Base-by-base conservation (phyloP, 2,888 invertebrate genomes). In the Mermis nigrescens region DNA sequence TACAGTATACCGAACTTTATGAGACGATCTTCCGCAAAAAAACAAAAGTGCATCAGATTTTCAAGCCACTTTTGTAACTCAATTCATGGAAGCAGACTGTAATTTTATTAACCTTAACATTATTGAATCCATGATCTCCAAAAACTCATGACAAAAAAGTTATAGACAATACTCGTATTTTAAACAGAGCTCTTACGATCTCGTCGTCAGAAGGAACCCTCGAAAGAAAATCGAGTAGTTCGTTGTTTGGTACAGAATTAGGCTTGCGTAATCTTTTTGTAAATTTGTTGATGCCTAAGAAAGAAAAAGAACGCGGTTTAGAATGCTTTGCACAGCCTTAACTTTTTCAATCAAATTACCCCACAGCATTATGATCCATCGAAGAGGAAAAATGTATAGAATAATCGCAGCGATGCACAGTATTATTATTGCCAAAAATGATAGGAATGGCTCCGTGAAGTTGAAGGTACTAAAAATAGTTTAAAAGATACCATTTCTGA, bases 211-310 rank as follows among this genome's bases (percentile, higher is more conserved):
- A 88, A 32, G 94, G 94, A 57, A 95, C 86, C 66, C 95, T 80
- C 0, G 92, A 91, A 63, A 95, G 76, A 69, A 91, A 83, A 78
- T 98, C 95, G 64, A 95, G 76, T 7, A 95, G 77, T 79, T 95
- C 95, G 77, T 95, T 98, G 76, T 95, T 98, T 12, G 90, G 88
- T 76, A 95, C 86, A 45, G 87, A 84, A 74, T 94, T 86, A 3
- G 95, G 94, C 65, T 89, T 80, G 58, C 94, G 76, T 61, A 95
- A 81, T 75, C 91, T 85, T 68, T 91, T 82, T 29, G 89, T 84
- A 75, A 95, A 98, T 76, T 95, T 98, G 76, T 92, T 90, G 60
- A 89, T 69, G 71, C 77, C 76, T 76, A 65, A 54, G 69, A 67
- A 22, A 58, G 24, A 27, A 57, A 31, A 53, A 32, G 46, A 22